Base-by-base conservation (phyloP, 2,113 vertebrate species). In the Otus sunia region DNA sequence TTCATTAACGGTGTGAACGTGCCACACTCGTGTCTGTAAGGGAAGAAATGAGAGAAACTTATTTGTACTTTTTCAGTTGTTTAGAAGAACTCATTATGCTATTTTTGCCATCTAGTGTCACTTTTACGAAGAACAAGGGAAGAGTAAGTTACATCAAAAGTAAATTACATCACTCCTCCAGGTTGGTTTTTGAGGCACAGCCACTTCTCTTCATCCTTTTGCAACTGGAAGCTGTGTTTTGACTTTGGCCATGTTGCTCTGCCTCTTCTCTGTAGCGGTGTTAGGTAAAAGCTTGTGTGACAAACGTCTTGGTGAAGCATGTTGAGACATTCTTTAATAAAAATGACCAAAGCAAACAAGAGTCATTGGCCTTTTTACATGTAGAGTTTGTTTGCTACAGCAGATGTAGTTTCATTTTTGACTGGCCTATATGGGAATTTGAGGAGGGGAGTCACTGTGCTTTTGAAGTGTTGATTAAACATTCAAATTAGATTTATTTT, bases 1-100 rank as follows among this genome's bases (percentile, higher is more conserved):
- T 98, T 99, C 97, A 97, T 99, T 98, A 99, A 97, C 76, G 87
- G 91, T 97, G 98, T 97, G 98, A 98, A 98, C 96, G 94, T 72
- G 74, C 96, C 93, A 43, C 49, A 5, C 52, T 84, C 12, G 2
- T 10, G 17, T 87, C 85, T 72, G 43, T 47, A 80, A 94, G 77
- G 71, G 67, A 76, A 88, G 75, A 80, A 81, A 90, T 37, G 68
- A 88, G 66, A 84, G 45, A 76, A 96, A 91, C 59, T 92, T 95
- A n/a, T 10, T 81, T 91, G 55, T 89, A 34, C 64, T 88, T 94
- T 85, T 91, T 66, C 49, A 37, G 86, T 92, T 97, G 91, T 90
- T 97, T 97, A 84, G 90, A 34, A 94, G 86, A 96, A 86, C 60
- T 96, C 55, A 45, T 96, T 88, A 72, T 71, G 78, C 53, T 93